Evolutionary conservation across 2,113 vertebrate species (phyloP).

Genomic region (Upupa epops): DNA sequence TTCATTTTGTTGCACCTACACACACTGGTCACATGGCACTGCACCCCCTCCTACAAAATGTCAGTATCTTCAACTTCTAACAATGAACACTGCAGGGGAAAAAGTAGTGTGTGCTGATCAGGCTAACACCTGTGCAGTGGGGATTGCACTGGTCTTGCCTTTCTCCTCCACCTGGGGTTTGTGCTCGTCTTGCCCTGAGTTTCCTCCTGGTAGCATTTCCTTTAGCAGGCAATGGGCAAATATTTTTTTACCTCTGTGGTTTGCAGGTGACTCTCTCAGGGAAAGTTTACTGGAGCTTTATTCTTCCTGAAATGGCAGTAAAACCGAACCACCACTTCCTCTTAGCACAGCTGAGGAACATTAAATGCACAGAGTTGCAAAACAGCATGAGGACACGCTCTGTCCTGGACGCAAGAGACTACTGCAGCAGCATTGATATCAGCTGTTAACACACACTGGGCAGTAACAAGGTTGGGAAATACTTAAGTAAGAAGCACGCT

Average conservation of each 20-base stretch:
- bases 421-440: background rate
- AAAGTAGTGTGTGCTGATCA: background rate
- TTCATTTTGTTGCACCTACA: slow-evolving; percentile 41
- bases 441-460: background rate
- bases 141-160: background rate
- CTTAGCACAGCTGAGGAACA: slow-evolving; percentile 38
- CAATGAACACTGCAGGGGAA: background rate
- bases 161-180: background rate
- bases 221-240: background rate
- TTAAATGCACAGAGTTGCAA: slow-evolving; percentile 23
- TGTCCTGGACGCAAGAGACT: background rate
- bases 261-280: slow-evolving; percentile 59
- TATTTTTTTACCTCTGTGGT: slow-evolving; percentile 2
- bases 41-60: background rate
- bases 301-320: slow-evolving; percentile 50
- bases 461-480: slow-evolving; percentile 26
- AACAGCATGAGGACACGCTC: background rate
- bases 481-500: background rate
- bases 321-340: slow-evolving; percentile 52
- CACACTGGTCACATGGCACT: fast-evolving
- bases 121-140: background rate
- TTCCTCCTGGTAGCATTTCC: background rate
- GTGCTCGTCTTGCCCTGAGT: background rate
- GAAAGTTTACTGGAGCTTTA: slow-evolving; percentile 60
- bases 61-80: background rate